Evolutionary conservation across 2,888 invertebrate genomes (phyloP), one percentile per base, ranked within the genome.

Genomic region (Eilema griseolum): DNA sequence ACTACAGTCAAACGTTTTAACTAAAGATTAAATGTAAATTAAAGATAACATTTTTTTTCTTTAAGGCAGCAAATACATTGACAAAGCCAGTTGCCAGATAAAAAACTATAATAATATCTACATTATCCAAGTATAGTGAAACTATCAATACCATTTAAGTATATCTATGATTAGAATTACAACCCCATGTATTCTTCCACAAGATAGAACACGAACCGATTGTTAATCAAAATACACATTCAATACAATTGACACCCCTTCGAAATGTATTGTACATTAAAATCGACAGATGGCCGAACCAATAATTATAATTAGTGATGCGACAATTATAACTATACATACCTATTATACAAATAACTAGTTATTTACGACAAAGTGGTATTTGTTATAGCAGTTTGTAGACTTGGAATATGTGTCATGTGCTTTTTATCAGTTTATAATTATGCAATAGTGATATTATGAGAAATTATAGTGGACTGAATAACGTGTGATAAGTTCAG

Each of bases 241-340:
- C 67, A 71, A 72, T 68, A 74, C 72, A 82, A 83, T 78, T 56
- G 71, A 52, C 78, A 74, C 82, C 84, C 85, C 85, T 81, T 84
- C 83, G 82, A 76, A 86, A 86, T 82, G 72, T 78, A 86, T 87
- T 87, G 87, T 89, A 89, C 85, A 82, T 74, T 83, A 59, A 41
- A 82, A 71, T 78, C 88, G 92, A 91, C 93, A 93, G 93, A 93
- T 93, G 93, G 92, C 86, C 78, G 77, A 73, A 75, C 88, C 63
- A 69, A 72, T 69, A 46, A 57, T 62, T 63, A 73, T 71, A 76
- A 78, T 79, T 81, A 79, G 73, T 60, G 69, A 73, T 70, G 77
- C 59, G 79, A 63, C 67, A 41, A 62, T 68, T 66, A 66, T 62
- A 57, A 66, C 56, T 62, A 33, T 24, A 68, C n/a, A n/a, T n/a